These are phyloP conservation scores for Leuctra nigra DNA, from an alignment of 2,888 invertebrate genomes.

Conservation along the genomic window DNA sequence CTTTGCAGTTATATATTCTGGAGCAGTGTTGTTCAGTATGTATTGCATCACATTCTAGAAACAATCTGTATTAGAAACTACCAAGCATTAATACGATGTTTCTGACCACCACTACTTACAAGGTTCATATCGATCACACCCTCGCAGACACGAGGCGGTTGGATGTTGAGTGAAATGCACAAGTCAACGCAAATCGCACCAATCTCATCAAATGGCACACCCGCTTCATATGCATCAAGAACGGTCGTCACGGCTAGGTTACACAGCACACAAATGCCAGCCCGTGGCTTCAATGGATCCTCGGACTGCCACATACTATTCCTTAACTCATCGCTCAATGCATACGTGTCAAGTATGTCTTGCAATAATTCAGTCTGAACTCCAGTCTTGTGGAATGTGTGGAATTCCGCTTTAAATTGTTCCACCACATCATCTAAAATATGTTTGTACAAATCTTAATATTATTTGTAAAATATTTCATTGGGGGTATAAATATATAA, in stretches of 20 bases:
- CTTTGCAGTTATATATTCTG: too few relatives aligned
- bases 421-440: not conserved
- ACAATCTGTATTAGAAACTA: not conserved
- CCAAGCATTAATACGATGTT: not conserved
- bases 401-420: not conserved
- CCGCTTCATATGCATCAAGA: conserved; percentile 42
- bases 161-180: conserved; percentile 51
- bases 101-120: conserved; percentile 41
- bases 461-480: too few relatives aligned
- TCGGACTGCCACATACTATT: not conserved
- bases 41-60: conserved; percentile 7
- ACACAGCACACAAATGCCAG: conserved; percentile 38
- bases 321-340: not conserved
- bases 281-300: not conserved
- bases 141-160: conserved; percentile 52
- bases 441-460: too few relatives aligned
- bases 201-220: conserved; percentile 44
- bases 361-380: not conserved
- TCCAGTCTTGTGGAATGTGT: not conserved
- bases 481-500: too few relatives aligned
- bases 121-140: conserved; percentile 53
- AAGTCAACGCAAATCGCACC: conserved; percentile 41
- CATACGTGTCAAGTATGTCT: not conserved
- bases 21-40: not conserved
- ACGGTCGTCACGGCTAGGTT: conserved; percentile 38